phyloP scores from a whole-genome alignment of 2,113 vertebrate genomes.

The Petaurus breviceps region DNA sequence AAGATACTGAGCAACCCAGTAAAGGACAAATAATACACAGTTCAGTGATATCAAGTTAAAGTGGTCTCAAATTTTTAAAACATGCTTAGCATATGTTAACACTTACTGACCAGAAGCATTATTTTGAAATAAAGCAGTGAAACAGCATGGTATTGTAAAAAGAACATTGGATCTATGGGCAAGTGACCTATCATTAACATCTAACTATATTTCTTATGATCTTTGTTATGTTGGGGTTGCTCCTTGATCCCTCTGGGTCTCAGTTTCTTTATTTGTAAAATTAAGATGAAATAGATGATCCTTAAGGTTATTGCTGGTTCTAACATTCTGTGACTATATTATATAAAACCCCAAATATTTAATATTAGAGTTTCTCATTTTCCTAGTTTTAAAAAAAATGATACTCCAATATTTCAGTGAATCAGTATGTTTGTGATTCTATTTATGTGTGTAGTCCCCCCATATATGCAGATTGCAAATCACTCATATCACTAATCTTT shows the following conservation, averaged over 20 bases:
- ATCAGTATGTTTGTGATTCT: background rate
- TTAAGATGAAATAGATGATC: background rate
- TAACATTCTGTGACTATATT: background rate
- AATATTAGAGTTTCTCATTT: background rate
- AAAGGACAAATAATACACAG: background rate
- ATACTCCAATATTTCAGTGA: background rate
- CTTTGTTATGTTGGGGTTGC: background rate
- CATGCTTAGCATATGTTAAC: background rate
- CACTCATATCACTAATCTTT: background rate
- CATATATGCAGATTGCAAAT: background rate
- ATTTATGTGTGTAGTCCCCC: background rate
- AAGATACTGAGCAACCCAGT: background rate
- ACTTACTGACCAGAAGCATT: conserved; percentile 2
- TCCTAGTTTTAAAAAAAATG: background rate
- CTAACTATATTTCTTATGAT: background rate
- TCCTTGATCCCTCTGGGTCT: background rate
- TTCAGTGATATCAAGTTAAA: conserved; percentile 5
- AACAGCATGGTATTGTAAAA: background rate
- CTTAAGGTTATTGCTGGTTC: background rate
- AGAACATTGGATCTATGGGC: background rate
- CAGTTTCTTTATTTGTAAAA: background rate
- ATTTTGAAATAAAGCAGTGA: conserved; percentile 53
- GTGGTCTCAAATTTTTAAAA: conserved; percentile 6
- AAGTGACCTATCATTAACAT: background rate
- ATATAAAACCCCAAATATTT: background rate